phyloP scores from a whole-genome alignment of 2,888 invertebrate genomes.

The Spodoptera picta region DNA sequence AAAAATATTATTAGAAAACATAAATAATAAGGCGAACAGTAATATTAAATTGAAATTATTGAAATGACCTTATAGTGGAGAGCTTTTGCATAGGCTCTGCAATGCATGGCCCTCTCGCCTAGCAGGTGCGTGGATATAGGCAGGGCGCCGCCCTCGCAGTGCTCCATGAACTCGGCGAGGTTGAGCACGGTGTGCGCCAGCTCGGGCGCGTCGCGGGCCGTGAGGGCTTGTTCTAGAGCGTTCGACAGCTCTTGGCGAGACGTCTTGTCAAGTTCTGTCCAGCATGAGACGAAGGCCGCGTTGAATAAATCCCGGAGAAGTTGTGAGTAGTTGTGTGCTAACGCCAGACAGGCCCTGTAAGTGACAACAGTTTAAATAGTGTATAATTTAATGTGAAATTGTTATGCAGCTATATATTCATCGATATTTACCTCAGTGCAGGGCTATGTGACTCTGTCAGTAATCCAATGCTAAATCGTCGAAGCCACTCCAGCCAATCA shows the following conservation, averaged over 20 bases:
- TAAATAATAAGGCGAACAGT: not conserved
- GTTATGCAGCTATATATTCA: not conserved
- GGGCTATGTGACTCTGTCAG: constrained; percentile 98
- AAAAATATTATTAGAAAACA: not conserved
- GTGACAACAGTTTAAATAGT: not conserved
- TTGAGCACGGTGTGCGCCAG: constrained; percentile 98
- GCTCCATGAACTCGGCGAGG: constrained; percentile 99
- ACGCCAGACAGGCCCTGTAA: constrained; percentile 94
- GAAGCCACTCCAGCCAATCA: constrained; percentile 99
- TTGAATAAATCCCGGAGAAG: constrained; percentile 99
- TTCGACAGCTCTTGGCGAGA: constrained; percentile 95
- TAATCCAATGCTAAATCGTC: constrained; percentile 96
- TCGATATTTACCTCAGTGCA: constrained; percentile 90
- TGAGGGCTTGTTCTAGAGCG: constrained; percentile 96
- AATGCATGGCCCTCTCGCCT: constrained; percentile 98
- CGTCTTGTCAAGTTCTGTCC: constrained; percentile 96
- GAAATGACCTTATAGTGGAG: constrained; percentile 87
- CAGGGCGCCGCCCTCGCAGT: constrained; percentile 98
- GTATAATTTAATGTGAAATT: not conserved
- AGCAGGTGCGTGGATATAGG: constrained; percentile 96
- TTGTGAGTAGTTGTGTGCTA: constrained; percentile 98
- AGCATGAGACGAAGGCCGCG: constrained; percentile 99
- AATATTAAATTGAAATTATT: not conserved
- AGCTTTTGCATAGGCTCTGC: constrained; percentile 92
- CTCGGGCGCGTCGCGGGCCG: constrained; percentile 97